Evolutionary conservation across 2,113 vertebrate species (phyloP), one percentile per base, ranked within the genome.

Genomic region (Oryzias woworae): DNA sequence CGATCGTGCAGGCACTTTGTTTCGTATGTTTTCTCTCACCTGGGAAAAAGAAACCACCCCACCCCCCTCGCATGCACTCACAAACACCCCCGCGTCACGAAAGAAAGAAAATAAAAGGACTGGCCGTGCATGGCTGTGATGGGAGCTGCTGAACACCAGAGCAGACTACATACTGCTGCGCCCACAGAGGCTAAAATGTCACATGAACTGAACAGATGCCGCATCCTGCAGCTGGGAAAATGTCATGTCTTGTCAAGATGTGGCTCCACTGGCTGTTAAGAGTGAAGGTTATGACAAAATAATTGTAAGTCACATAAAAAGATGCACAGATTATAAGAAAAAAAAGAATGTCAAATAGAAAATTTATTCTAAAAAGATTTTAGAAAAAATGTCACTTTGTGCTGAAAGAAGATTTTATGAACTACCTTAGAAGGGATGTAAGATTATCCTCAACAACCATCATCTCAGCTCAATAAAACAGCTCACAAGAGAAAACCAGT

Each of bases 131-230:
- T 36, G 56, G 49, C 41, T 23, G 52, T 14, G 18, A 53, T 0
- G 17, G 52, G 20, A 69, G 58, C 67, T 62, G 54, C 74, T 45
- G 66, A 62, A 54, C 1, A 57, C 67, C 1, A 0, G 18, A 75
- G 57, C 62, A 55, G 65, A 63, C 61, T 62, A 44, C 75, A 69
- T 57, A 64, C 72, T 22, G 78, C 58, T 55, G 17, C 54, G 47
- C 49, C 43, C 28, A 10, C 69, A 65, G 64, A 62, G 62, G 58
- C 64, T 58, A 44, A 69, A 85, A 86, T 83, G 78, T 84, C 78
- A 75, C 41, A 28, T 52, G 16, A 26, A 53, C 55, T 7, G 22
- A 70, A 66, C 79, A 70, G 75, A 77, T 77, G 71, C 53, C 77
- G 64, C 71, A 71, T 61, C 58, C 50, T 62, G 69, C 75, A 60